Conservation (phyloP, 1,140 invertebrate species). For the Drosophila kurseongensis region DNA sequence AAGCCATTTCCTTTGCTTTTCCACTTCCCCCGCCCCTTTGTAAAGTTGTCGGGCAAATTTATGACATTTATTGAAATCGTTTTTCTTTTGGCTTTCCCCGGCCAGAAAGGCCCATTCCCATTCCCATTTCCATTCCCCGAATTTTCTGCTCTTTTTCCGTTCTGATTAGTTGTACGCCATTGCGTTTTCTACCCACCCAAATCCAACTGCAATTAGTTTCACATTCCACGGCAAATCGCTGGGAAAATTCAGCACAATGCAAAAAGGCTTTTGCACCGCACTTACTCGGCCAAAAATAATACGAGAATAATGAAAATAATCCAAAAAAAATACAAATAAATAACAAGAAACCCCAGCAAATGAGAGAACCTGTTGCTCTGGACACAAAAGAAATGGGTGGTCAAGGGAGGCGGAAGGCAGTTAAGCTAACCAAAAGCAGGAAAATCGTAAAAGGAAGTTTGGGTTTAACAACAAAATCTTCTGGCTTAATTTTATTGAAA, state of each 20-base stretch:
- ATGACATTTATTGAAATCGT: conserved; percentile 62
- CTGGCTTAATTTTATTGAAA: conserved; percentile 50
- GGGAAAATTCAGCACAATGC: conserved; percentile 23
- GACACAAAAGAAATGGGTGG: conserved; percentile 20
- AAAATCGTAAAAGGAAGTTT: conserved; percentile 46
- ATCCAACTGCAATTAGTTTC: conserved; percentile 33
- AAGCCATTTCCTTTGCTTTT: conserved; percentile 44
- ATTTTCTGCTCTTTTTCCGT: conserved; percentile 8
- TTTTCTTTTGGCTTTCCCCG: conserved; percentile 16
- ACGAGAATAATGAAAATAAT: conserved; percentile 25
- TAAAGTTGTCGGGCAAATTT: conserved; percentile 55
- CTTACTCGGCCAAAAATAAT: conserved; percentile 6
- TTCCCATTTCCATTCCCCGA: not conserved
- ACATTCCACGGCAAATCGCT: conserved; percentile 26
- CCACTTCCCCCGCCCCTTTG: conserved; percentile 15
- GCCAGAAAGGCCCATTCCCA: not conserved
- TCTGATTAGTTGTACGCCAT: conserved; percentile 38
- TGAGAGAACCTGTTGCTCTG: conserved; percentile 39
- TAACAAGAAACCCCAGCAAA: conserved; percentile 42
- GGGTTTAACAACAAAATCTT: conserved; percentile 43
- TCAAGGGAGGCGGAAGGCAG: conserved; percentile 4
- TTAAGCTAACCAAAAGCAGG: conserved; percentile 36
- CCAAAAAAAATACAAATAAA: conserved; percentile 30
- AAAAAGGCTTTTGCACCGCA: conserved; percentile 1
- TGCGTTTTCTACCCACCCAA: conserved; percentile 8